phyloP scores from a whole-genome alignment of 2,113 vertebrate genomes.

The Otus sunia region DNA sequence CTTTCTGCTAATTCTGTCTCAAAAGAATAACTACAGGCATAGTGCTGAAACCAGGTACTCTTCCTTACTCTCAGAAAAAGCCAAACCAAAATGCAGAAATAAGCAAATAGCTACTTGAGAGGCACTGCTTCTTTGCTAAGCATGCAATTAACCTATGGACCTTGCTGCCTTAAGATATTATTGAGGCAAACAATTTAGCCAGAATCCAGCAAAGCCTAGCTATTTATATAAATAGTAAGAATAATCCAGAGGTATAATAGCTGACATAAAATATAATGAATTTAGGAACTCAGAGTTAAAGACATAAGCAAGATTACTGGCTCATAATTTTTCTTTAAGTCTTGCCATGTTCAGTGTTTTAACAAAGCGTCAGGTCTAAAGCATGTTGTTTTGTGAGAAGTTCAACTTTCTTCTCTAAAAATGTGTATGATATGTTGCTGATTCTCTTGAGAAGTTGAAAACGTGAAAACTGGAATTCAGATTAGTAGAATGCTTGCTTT shows the following conservation, averaged over 20 bases:
- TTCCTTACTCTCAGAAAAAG: background rate
- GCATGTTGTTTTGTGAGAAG: background rate
- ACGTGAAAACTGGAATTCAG: background rate
- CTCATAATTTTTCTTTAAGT: background rate
- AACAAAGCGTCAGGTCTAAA: background rate
- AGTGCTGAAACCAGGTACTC: background rate
- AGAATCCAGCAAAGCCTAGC: background rate
- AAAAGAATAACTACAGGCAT: background rate
- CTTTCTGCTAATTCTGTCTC: background rate
- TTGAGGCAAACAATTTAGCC: background rate
- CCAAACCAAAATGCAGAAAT: background rate
- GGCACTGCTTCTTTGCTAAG: background rate
- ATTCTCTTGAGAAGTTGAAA: background rate
- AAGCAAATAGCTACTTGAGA: background rate
- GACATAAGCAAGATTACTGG: background rate
- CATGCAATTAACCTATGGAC: background rate
- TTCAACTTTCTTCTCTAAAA: background rate
- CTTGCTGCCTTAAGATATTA: background rate
- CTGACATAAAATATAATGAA: background rate
- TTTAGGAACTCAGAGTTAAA: background rate
- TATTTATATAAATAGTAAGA: conserved; percentile 3
- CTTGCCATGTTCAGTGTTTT: background rate
- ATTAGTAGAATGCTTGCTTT: background rate
- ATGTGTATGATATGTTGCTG: background rate
- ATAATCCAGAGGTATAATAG: background rate